phyloP scores from a whole-genome alignment of 2,113 vertebrate genomes.

The Malaclemys terrapin region DNA sequence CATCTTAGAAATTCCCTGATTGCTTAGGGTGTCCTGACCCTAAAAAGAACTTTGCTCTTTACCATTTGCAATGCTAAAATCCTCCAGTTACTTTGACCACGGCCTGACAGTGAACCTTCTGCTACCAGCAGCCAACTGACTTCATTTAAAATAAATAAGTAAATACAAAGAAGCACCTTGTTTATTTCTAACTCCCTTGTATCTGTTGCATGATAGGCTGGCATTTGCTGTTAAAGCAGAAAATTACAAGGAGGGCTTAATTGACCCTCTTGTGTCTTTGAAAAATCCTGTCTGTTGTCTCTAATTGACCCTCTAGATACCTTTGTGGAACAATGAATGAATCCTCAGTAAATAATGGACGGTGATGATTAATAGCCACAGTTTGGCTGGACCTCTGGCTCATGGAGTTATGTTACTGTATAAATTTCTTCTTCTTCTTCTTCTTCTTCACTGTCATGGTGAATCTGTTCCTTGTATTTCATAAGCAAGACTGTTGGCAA shows the following conservation, averaged over 20 bases:
- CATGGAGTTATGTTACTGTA: slow-evolving; percentile 56
- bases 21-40: slow-evolving; percentile 31
- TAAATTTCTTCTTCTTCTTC: not conserved
- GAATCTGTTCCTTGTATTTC: slow-evolving; percentile 56
- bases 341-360: slow-evolving; percentile 91
- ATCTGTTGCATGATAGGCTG: slow-evolving; percentile 79
- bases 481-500: slow-evolving; percentile 26
- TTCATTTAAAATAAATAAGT: not conserved
- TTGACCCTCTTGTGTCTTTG: slow-evolving; percentile 94
- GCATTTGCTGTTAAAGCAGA: slow-evolving; percentile 89
- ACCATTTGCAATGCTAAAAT: slow-evolving; percentile 2
- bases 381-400: slow-evolving; percentile 83
- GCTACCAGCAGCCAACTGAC: not conserved
- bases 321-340: slow-evolving; percentile 90
- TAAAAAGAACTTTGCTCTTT: slow-evolving; percentile 55
- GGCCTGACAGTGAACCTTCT: slow-evolving; percentile 39
- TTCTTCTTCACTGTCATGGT: slow-evolving; percentile 38
- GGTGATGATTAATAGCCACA: slow-evolving; percentile 91
- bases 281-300: slow-evolving; percentile 88
- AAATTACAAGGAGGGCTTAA: slow-evolving; percentile 92
- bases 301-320: slow-evolving; percentile 97
- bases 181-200: slow-evolving; percentile 79
- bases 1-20: slow-evolving; percentile 57
- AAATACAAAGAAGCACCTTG: slow-evolving; percentile 34
- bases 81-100: slow-evolving; percentile 40